Evolutionary conservation across 1,140 invertebrate genomes (phyloP).

Genomic region (Heliconius congener): DNA sequence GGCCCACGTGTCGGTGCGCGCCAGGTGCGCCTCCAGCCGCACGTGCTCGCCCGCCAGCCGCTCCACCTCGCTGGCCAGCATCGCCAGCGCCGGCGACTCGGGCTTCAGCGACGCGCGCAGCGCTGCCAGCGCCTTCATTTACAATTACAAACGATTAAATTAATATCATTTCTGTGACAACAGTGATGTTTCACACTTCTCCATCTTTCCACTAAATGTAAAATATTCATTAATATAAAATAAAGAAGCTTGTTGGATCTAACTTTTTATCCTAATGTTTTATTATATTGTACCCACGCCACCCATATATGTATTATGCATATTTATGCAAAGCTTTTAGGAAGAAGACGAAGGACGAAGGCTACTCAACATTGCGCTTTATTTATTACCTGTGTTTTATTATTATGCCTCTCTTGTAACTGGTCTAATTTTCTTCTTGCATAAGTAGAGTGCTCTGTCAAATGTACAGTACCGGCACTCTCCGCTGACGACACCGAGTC

Average conservation of each 20-base stretch:
- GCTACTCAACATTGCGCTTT: neutral
- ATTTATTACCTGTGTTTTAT: constrained; percentile 86
- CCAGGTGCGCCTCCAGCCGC: constrained; percentile 90
- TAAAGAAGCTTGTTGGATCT: no score
- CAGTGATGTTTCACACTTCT: no score
- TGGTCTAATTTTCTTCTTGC: constrained; percentile 91
- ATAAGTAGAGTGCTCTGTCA: constrained; percentile 91
- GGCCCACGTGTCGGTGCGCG: constrained; percentile 93
- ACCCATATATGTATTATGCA: no score
- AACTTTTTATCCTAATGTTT: no score
- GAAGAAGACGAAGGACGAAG: no score
- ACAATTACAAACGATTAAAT: no score
- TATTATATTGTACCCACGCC: no score
- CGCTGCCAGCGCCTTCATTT: constrained; percentile 87
- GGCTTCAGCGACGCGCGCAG: constrained; percentile 88
- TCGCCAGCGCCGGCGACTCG: constrained; percentile 87
- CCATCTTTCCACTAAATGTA: no score
- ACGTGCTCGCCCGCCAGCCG: constrained; percentile 89
- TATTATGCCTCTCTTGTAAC: constrained; percentile 89
- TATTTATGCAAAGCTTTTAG: no score
- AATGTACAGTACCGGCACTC: constrained; percentile 81
- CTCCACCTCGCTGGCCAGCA: constrained; percentile 91
- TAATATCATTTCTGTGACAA: no score
- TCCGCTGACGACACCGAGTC: constrained; percentile 79
- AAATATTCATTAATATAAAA: no score